Evolutionary conservation across 2,113 vertebrate species (phyloP), one percentile per base, ranked within the genome.

Genomic region (Thalassoma bifasciatum): DNA sequence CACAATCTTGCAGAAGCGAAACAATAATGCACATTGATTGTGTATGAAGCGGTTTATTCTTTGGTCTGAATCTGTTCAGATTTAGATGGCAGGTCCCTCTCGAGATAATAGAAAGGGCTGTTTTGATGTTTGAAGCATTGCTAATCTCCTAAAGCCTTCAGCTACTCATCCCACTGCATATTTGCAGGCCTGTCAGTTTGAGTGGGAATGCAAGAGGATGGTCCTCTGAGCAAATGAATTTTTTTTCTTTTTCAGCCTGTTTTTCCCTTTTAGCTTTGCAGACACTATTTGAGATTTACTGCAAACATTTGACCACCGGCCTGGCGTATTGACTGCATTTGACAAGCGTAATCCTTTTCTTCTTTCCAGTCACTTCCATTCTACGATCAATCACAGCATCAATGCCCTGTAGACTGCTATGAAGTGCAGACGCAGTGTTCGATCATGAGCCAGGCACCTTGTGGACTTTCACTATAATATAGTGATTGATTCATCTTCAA

Each of bases 341-440:
- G 92, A 95, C 94, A 95, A 94, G 93, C 91, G 84, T 95, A 95
- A 95, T 96, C 91, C 91, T 95, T 95, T 95, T 95, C 93, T 94
- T 94, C 93, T 95, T 89, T 89, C 87, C 94, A 94, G 95, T 96
- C 95, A 94, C 95, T 94, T 93, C 91, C 95, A 95, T 95, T 94
- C 94, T 91, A 90, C 90, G 93, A 96, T 97, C 96, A 97, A 96
- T 97, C 95, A 94, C 91, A 83, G 91, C 94, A 95, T 96, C 95
- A 96, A 93, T 95, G 93, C 92, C 93, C 93, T 77, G 90, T 90
- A 93, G 93, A 94, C 94, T 79, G 77, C 93, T 95, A 94, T 95
- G 94, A 94, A 94, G 92, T 95, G 93, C 94, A 96, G 92, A 95
- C 95, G 92, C 95, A 92, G 94, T 93, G 94, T 95, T 94, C 94